Evolutionary conservation across 2,888 invertebrate genomes (phyloP).

Genomic region (Spilarctia lutea): DNA sequence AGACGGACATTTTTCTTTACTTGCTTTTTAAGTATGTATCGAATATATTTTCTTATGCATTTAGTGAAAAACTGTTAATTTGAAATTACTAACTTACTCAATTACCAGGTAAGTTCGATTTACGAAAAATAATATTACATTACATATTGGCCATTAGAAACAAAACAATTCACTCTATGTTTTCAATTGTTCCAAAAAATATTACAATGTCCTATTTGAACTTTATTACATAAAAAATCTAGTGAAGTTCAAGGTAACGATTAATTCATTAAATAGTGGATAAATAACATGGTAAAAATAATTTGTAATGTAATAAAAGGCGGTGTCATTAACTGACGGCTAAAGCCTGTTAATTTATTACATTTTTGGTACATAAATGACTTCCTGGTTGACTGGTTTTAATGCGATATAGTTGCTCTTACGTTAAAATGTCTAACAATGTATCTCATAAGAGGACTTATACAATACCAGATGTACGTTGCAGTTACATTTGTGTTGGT

Average conservation of each 20-base stretch:
- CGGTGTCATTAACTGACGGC: conserved; percentile 24
- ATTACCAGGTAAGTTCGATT: too few species aligned
- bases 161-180: too few species aligned
- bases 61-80: too few species aligned
- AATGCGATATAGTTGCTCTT: conserved; percentile 13
- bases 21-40: too few species aligned
- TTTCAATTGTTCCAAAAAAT: too few species aligned
- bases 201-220: not conserved
- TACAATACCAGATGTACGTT: not conserved
- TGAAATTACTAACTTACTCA: too few species aligned
- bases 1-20: too few species aligned
- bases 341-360: conserved; percentile 26
- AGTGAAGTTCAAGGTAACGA: conserved; percentile 23
- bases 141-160: too few species aligned
- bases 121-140: too few species aligned
- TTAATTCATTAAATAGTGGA: conserved; percentile 22
- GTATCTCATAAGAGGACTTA: conserved; percentile 7
- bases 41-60: too few species aligned
- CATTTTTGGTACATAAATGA: conserved; percentile 26
- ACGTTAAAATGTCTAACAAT: conserved; percentile 35
- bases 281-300: conserved; percentile 10
- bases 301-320: conserved; percentile 16
- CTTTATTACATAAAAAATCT: not conserved
- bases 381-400: conserved; percentile 50
- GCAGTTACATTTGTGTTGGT: not conserved